These are phyloP conservation scores for Hesperophylax magnus DNA, from an alignment of 1,140 invertebrate species.

Conservation along the genomic window DNA sequence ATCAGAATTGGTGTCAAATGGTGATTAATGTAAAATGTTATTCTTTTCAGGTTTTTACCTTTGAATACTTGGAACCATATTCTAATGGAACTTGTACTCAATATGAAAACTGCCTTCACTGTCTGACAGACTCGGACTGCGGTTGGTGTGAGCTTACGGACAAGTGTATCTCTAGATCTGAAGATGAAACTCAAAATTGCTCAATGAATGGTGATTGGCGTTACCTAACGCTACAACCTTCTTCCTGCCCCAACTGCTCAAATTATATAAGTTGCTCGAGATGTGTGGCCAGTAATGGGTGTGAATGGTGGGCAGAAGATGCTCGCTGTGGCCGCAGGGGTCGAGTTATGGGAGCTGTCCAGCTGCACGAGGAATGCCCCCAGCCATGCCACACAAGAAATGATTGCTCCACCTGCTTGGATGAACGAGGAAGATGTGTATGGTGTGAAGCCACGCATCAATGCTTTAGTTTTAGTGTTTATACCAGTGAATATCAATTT, in stretches of 20 bases:
- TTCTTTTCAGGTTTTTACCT: conserved; percentile 79
- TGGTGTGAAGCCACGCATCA: conserved; percentile 94
- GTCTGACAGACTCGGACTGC: conserved; percentile 89
- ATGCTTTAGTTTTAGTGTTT: conserved; percentile 95
- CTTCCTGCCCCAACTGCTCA: conserved; percentile 87
- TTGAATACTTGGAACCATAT: conserved; percentile 92
- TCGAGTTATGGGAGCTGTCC: conserved; percentile 78
- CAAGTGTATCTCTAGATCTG: conserved; percentile 74
- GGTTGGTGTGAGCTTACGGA: conserved; percentile 88
- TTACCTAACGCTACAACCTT: conserved; percentile 84
- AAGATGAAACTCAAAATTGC: conserved; percentile 78
- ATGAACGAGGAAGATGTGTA: conserved; percentile 89
- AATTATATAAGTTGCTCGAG: conserved; percentile 90
- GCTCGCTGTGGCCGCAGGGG: conserved; percentile 87
- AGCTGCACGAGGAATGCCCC: conserved; percentile 77
- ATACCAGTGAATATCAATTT: conserved; percentile 94
- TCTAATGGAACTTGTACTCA: conserved; percentile 82
- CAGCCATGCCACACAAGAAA: conserved; percentile 80
- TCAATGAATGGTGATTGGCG: conserved; percentile 75
- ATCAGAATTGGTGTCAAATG: neutral
- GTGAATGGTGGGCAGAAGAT: conserved; percentile 92
- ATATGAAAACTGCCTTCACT: conserved; percentile 89
- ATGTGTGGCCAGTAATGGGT: conserved; percentile 79
- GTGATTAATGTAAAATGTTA: conserved; percentile 3
- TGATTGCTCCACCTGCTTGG: conserved; percentile 87